Evolutionary conservation across 2,888 invertebrate genomes (phyloP).

Genomic region (Volucella inanis): DNA sequence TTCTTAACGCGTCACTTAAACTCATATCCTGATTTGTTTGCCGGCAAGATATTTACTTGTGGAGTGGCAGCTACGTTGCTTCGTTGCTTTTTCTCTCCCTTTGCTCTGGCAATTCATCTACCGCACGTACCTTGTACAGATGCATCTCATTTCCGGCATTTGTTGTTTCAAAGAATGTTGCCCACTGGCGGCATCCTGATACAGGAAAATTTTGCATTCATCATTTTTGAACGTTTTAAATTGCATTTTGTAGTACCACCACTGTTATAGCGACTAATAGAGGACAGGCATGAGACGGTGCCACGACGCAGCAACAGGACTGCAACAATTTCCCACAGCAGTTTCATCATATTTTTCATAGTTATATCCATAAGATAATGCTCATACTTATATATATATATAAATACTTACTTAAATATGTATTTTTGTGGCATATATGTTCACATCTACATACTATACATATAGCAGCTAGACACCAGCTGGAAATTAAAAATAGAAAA

Average conservation of each 20-base stretch:
- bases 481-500: conserved; percentile 59
- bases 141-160: conserved; percentile 68
- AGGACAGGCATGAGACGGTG: not conserved
- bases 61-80: conserved; percentile 12
- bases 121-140: conserved; percentile 50
- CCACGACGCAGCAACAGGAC: not conserved
- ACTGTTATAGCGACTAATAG: not conserved
- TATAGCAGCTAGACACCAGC: conserved; percentile 30
- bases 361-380: not conserved
- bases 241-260: conserved; percentile 32
- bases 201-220: conserved; percentile 59
- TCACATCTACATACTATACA: not conserved
- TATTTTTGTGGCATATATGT: not conserved
- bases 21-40: conserved; percentile 74
- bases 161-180: conserved; percentile 55
- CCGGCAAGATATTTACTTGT: conserved; percentile 47
- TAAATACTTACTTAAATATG: too few relatives aligned
- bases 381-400: too few relatives aligned
- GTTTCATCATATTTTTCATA: conserved; percentile 36
- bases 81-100: not conserved
- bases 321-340: conserved; percentile 40
- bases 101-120: not conserved
- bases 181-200: conserved; percentile 54
- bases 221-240: conserved; percentile 65
- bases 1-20: conserved; percentile 72